Conservation (phyloP, 2,888 invertebrate genomes). For the Liopterus haemorrhoidalis region DNA sequence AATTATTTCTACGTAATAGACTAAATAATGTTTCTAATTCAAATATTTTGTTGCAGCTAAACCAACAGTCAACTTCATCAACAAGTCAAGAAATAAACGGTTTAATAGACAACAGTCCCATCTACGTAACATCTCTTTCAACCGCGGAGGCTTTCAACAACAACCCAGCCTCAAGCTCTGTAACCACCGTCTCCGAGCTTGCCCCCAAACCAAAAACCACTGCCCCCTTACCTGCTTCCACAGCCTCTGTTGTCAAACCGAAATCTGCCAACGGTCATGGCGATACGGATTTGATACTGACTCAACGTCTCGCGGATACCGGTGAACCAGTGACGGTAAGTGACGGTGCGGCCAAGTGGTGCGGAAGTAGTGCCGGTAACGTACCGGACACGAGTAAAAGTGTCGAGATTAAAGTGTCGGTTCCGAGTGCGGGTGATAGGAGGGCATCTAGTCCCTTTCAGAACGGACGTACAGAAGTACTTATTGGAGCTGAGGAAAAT, state of each 20-base stretch:
- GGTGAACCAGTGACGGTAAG: conserved; percentile 11
- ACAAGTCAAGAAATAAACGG: conserved; percentile 66
- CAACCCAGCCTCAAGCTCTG: conserved; percentile 44
- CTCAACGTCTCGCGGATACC: conserved; percentile 11
- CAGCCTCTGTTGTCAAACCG: conserved; percentile 2
- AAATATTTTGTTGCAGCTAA: conserved; percentile 53
- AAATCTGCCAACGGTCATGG: conserved; percentile 15
- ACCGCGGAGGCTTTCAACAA: conserved; percentile 51
- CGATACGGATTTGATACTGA: conserved; percentile 17
- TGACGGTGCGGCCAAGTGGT: conserved; percentile 24
- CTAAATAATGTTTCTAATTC: neutral
- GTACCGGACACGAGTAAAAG: conserved; percentile 48
- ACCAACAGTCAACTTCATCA: conserved; percentile 51
- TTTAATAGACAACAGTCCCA: conserved; percentile 73
- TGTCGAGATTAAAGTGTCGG: too few species aligned
- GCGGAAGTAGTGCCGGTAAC: conserved; percentile 38
- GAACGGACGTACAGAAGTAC: conserved; percentile 70
- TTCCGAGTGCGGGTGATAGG: conserved; percentile 40
- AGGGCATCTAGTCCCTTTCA: conserved; percentile 55
- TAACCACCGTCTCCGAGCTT: conserved; percentile 12
- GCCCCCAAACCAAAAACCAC: too few species aligned
- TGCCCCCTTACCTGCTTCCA: conserved; percentile 19
- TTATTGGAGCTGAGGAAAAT: conserved; percentile 61
- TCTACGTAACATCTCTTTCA: conserved; percentile 73
- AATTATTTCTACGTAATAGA: neutral